These are phyloP conservation scores for Magallana gigas DNA, from an alignment of 1,140 invertebrate species.

Conservation along the genomic window DNA sequence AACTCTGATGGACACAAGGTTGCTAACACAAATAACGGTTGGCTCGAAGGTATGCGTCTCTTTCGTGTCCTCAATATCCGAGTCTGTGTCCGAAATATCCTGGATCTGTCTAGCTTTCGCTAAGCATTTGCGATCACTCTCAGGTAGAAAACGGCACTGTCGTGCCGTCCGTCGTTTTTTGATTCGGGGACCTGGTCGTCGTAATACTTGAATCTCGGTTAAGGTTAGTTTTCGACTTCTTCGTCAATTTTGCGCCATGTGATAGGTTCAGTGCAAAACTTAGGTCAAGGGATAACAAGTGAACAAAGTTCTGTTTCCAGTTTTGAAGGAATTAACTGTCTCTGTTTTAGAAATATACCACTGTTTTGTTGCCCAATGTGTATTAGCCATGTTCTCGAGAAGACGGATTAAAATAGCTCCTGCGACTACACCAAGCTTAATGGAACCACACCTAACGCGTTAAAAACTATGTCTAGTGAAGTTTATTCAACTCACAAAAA, in stretches of 20 bases:
- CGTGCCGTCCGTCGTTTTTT: background rate
- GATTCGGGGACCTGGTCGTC: background rate
- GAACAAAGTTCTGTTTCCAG: constrained; percentile 47
- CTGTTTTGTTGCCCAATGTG: constrained; percentile 51
- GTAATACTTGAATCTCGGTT: background rate
- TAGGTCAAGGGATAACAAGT: constrained; percentile 41
- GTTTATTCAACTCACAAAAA: too few relatives aligned
- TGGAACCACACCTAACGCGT: background rate
- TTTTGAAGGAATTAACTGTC: constrained; percentile 53
- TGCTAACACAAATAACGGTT: too few relatives aligned
- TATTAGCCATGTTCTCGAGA: constrained; percentile 26
- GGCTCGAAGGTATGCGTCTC: too few relatives aligned
- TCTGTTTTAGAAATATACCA: constrained; percentile 47
- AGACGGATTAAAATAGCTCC: background rate
- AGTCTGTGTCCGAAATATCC: too few relatives aligned
- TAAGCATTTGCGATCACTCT: too few relatives aligned
- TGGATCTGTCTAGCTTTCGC: too few relatives aligned
- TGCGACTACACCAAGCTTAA: background rate
- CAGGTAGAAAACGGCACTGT: background rate
- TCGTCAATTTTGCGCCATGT: background rate
- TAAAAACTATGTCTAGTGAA: too few relatives aligned
- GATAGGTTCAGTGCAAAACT: constrained; percentile 32
- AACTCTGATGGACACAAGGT: too few relatives aligned
- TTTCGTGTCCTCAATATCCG: too few relatives aligned
- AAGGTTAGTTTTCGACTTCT: background rate